Base-by-base conservation (phyloP, 2,888 invertebrate genomes). In the Sericinus montela region DNA sequence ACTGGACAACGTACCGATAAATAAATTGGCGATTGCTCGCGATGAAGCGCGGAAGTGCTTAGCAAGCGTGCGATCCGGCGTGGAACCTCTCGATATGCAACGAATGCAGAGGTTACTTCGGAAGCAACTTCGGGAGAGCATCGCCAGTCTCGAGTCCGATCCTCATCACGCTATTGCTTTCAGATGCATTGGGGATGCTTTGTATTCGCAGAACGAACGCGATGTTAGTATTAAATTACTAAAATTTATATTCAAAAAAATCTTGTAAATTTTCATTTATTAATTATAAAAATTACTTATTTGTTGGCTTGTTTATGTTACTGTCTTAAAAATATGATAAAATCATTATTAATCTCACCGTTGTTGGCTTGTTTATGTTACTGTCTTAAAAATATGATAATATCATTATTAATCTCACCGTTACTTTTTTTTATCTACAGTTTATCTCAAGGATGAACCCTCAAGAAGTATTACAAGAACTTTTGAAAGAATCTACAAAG, bases 131-230 rank as follows among this genome's bases (percentile, higher is more conserved):
- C 76, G 94, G 9, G 94, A 94, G 67, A 90, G 90, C 52, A 80
- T 94, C 30, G 93, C 93, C 51, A 91, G 91, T 68, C 88, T 97
- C 40, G 97, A 96, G 76, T 92, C 91, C 10, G 91, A 90, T 57
- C 96, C 97, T 0, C 95, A 96, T 67, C 92, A 94, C 56, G 90
- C 92, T 0, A 84, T 97, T 42, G 94, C 96, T 0, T 93, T 93
- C 68, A 91, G 93, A 62, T 90, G 95, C 45, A 95, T 97, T 57
- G 94, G 94, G 0, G 96, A 97, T 70, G 93, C 95, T 67, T 81
- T 98, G 23, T 97, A 96, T 75, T 96, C 96, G 10, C 91, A 92
- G 45, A 91, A 89, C 37, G 91, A 92, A 57, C 82, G 92, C 57
- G 94, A 96, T 75, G 95, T 96, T 75, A 91, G 91, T 41, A 40